Percentiles rank a stretch among this genome's conserved stretches.
These are phyloP conservation scores for Gephyroberyx darwinii DNA, from an alignment of 2,797 vertebrate species.

Conservation along the genomic window DNA sequence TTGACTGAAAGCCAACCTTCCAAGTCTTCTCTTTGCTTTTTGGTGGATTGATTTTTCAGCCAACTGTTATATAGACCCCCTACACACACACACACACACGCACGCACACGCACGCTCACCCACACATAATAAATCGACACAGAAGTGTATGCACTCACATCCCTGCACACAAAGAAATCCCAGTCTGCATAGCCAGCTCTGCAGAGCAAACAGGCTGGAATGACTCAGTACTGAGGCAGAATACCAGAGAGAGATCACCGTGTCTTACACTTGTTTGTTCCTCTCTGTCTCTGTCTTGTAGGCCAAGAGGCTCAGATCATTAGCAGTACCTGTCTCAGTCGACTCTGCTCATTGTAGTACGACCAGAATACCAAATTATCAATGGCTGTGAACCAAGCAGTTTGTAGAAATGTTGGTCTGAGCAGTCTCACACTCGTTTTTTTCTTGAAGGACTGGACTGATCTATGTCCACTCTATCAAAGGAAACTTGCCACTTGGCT, in stretches of 20 bases:
- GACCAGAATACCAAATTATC: constrained; percentile 10
- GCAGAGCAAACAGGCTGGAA: background rate
- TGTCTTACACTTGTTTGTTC: background rate
- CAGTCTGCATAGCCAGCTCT: no score
- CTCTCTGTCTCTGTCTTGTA: background rate
- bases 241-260: background rate
- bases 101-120: background rate
- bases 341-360: background rate
- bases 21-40: no score
- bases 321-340: background rate
- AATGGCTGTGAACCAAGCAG: background rate
- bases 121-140: background rate
- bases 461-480: background rate
- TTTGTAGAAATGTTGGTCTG: background rate
- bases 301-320: background rate
- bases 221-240: background rate
- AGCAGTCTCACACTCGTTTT: background rate
- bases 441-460: background rate
- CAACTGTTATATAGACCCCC: no score
- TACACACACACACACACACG: background rate
- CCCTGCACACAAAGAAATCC: no score
- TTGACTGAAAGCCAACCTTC: no score
- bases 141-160: no score
- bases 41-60: no score
- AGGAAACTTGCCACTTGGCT: background rate